phyloP scores from a whole-genome alignment of 2,888 invertebrate genomes.

The Theretra japonica region DNA sequence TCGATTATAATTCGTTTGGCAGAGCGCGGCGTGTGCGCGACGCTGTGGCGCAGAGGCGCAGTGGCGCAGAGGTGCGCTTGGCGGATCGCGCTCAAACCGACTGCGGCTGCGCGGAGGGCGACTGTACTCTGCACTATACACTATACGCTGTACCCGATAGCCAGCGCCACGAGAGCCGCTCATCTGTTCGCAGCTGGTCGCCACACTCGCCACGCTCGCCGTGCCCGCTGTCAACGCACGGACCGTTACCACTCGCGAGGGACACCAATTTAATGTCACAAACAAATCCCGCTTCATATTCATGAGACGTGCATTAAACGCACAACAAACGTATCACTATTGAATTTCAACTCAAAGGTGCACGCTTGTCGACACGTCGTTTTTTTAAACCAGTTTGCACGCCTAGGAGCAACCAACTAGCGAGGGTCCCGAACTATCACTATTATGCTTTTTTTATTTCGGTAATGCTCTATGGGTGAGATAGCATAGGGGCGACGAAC shows the following conservation, averaged over 20 bases:
- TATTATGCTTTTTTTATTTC: constrained; percentile 42
- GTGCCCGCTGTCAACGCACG: constrained; percentile 44
- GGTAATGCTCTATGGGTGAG: constrained; percentile 41
- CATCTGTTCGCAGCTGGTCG: constrained; percentile 71
- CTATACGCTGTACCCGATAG: constrained; percentile 21
- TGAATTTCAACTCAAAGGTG: constrained; percentile 45
- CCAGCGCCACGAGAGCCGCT: constrained; percentile 47
- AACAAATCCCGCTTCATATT: constrained; percentile 59
- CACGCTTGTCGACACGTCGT: constrained; percentile 51
- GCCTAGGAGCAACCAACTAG: constrained; percentile 46
- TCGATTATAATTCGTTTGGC: constrained; percentile 60
- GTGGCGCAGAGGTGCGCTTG: constrained; percentile 70
- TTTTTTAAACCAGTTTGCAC: constrained; percentile 57
- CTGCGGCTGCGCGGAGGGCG: constrained; percentile 61
- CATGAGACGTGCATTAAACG: constrained; percentile 50
- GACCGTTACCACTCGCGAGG: constrained; percentile 66
- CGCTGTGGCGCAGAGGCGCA: constrained; percentile 48
- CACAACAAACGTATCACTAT: constrained; percentile 49
- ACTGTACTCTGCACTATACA: constrained; percentile 36
- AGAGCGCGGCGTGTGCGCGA: not conserved
- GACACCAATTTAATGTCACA: constrained; percentile 56
- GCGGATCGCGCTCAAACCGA: constrained; percentile 72
- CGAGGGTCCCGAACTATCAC: constrained; percentile 43
- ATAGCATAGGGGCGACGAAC: constrained; percentile 40
- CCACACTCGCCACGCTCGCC: constrained; percentile 44